phyloP scores from a whole-genome alignment of 2,797 vertebrate genomes.

The Tenualosa thibaudeaui region DNA sequence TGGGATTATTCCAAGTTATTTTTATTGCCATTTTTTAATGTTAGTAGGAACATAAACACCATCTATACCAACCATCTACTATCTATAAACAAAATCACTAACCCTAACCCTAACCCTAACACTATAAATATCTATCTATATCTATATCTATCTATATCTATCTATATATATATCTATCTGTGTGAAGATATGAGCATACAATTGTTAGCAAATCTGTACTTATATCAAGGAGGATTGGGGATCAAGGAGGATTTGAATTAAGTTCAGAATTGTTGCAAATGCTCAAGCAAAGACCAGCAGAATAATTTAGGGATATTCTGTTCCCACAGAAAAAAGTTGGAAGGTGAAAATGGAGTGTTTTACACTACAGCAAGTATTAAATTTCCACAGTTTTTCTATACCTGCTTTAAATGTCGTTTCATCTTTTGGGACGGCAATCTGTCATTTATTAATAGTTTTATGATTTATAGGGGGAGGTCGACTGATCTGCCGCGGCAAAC shows the following conservation, averaged over 20 bases:
- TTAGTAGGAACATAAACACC: not conserved
- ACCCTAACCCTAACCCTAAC: no score
- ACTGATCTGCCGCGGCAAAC: conserved; percentile 72
- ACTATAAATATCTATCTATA: no score
- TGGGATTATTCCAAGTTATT: not conserved
- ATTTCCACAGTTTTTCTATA: conserved; percentile 57
- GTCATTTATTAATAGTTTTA: conserved; percentile 81
- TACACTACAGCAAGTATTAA: conserved; percentile 54
- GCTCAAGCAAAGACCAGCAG: not conserved
- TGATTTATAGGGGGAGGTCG: conserved; percentile 78
- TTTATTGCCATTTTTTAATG: not conserved
- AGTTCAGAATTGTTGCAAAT: not conserved
- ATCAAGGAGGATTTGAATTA: not conserved
- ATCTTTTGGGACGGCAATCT: conserved; percentile 72
- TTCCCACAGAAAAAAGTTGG: not conserved
- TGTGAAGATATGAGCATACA: not conserved
- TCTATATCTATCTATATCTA: not conserved
- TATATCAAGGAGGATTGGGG: not conserved
- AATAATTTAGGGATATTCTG: not conserved
- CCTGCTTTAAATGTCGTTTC: conserved; percentile 69
- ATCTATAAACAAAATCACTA: no score
- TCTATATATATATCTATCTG: not conserved
- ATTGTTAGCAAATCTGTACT: not conserved
- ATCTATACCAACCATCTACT: no score
- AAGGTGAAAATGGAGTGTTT: not conserved